A percentile compares a stretch with the other conserved stretches of the same genome.
phyloP scores from a whole-genome alignment of 2,113 vertebrate species.

The Oreocharis arfaki region DNA sequence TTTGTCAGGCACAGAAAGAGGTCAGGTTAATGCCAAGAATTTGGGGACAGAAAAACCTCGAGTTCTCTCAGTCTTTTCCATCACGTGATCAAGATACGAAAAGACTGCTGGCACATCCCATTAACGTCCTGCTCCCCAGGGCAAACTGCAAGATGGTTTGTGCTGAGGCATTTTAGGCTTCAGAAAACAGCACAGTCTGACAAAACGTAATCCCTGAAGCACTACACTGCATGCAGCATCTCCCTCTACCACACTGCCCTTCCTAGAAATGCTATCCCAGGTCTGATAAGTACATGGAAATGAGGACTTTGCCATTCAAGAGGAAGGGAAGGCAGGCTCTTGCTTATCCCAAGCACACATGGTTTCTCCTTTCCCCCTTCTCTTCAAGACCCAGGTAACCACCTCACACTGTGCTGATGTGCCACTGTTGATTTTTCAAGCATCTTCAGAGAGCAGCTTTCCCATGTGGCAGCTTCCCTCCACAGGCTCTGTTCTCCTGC shows the following conservation, averaged over 20 bases:
- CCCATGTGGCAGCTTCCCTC: neutral
- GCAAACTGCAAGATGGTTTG: neutral
- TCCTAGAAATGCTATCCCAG: neutral
- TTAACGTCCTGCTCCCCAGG: neutral
- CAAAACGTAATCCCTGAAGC: neutral
- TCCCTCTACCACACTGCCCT: neutral
- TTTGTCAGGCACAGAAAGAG: neutral
- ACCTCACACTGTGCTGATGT: neutral
- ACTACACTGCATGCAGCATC: neutral
- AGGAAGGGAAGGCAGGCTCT: neutral
- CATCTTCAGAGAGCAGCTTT: slow-evolving; percentile 19
- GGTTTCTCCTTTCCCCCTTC: neutral
- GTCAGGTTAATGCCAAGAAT: neutral
- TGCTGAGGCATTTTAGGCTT: neutral
- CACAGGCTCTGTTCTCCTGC: neutral
- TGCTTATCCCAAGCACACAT: neutral
- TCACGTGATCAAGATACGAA: neutral
- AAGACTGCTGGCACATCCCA: neutral
- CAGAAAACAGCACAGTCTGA: neutral
- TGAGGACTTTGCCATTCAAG: neutral
- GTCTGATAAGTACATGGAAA: neutral
- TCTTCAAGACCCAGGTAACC: neutral
- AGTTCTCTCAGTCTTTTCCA: neutral
- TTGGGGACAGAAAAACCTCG: neutral
- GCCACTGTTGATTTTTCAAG: slow-evolving; percentile 23